Percentiles rank a stretch among this genome's conserved stretches.
Evolutionary conservation across 1,140 invertebrate species (phyloP).

Genomic region (Macrobrachium rosenbergii): DNA sequence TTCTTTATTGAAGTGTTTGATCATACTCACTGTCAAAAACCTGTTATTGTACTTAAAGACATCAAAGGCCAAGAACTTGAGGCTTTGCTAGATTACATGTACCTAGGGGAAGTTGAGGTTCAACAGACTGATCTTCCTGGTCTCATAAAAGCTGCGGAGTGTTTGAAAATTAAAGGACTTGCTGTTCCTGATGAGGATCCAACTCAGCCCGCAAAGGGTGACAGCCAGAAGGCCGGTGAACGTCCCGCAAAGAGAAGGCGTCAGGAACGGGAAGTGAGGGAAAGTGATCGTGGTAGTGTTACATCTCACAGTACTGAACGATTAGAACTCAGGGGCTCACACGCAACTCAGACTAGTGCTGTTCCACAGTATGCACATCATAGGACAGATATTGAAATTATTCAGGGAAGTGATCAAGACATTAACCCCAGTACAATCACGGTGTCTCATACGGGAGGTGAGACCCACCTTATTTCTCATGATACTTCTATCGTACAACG

Average conservation of each 20-base stretch:
- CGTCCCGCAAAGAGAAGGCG: conserved; percentile 15
- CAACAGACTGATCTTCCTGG: conserved; percentile 33
- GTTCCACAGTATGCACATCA: conserved; percentile 15
- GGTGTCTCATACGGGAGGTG: not conserved
- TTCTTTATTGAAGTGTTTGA: conserved; percentile 39
- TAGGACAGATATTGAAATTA: not conserved
- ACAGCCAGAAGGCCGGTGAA: not conserved
- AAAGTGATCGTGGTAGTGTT: conserved; percentile 8
- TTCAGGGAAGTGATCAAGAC: not conserved
- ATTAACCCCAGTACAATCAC: not conserved
- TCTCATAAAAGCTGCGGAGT: conserved; percentile 38
- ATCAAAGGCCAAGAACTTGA: conserved; percentile 33
- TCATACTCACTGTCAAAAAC: conserved; percentile 34
- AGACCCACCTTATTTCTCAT: not conserved
- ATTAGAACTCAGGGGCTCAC: not conserved
- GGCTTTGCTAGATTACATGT: conserved; percentile 39
- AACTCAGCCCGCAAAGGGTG: not conserved
- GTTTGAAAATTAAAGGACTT: conserved; percentile 27
- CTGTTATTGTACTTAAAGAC: conserved; percentile 34
- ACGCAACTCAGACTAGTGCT: not conserved
- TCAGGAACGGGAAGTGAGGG: conserved; percentile 18
- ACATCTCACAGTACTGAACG: conserved; percentile 8
- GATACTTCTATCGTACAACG: conserved; percentile 16
- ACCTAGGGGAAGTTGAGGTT: conserved; percentile 42
- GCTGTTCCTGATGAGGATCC: conserved; percentile 42